Evolutionary conservation across 1,140 invertebrate species (phyloP).

Genomic region (Calosoma granatense): DNA sequence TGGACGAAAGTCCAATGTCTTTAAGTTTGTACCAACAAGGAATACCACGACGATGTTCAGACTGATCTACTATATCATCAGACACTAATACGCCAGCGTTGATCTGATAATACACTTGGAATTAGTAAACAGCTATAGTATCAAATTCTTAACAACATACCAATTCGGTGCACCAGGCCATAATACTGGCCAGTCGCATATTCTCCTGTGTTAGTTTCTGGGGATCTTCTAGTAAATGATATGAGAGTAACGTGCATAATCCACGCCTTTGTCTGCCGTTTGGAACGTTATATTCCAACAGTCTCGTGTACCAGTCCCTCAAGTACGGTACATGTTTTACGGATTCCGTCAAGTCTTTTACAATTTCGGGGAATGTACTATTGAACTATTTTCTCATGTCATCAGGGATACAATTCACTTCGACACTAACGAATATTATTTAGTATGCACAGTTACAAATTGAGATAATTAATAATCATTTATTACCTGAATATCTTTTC

Average conservation of each 20-base stretch:
- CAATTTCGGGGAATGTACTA: conserved; percentile 75
- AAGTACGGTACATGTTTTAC: conserved; percentile 58
- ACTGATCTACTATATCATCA: conserved; percentile 89
- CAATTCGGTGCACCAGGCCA: conserved; percentile 93
- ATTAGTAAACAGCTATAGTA: background rate
- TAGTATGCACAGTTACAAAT: too few relatives aligned
- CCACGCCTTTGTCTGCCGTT: conserved; percentile 74
- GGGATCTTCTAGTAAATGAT: conserved; percentile 55
- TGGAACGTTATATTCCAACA: conserved; percentile 73
- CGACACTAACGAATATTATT: too few relatives aligned
- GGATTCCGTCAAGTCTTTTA: conserved; percentile 67
- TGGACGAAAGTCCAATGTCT: conserved; percentile 67
- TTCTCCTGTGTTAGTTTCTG: conserved; percentile 64
- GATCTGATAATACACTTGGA: conserved; percentile 42
- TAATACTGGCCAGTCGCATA: conserved; percentile 64
- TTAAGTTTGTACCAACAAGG: conserved; percentile 83
- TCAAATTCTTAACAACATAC: too few relatives aligned
- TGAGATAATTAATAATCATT: too few relatives aligned
- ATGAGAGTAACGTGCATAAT: conserved; percentile 68
- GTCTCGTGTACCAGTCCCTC: conserved; percentile 67
- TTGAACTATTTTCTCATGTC: too few relatives aligned
- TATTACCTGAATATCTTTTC: too few relatives aligned
- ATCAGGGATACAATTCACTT: too few relatives aligned
- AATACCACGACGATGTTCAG: conserved; percentile 67
- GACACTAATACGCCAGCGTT: conserved; percentile 79